Percentiles rank a stretch among this genome's conserved stretches.
These are phyloP conservation scores for Agrochola circellaris DNA, from an alignment of 2,888 invertebrate genomes.

Conservation along the genomic window DNA sequence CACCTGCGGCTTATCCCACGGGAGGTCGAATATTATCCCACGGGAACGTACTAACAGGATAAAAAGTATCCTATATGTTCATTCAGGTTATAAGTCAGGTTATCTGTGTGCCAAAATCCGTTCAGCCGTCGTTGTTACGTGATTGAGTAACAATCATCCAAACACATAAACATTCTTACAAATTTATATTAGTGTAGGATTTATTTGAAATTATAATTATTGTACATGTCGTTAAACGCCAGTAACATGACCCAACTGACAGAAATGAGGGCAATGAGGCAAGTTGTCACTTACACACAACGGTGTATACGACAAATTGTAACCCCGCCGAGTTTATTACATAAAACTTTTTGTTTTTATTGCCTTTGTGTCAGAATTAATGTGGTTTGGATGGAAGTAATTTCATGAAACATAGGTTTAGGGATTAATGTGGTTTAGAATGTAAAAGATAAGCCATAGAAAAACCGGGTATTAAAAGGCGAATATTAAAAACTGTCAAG, in stretches of 20 bases:
- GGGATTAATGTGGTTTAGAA: neutral
- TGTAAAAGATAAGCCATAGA: neutral
- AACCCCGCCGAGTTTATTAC: slow-evolving; percentile 4
- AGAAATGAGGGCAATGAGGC: slow-evolving; percentile 37
- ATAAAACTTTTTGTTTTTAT: slow-evolving; percentile 39
- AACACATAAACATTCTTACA: neutral
- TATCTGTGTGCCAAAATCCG: too few relatives aligned
- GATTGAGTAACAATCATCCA: too few relatives aligned
- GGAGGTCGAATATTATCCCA: too few relatives aligned
- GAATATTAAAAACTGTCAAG: neutral
- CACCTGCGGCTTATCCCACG: too few relatives aligned
- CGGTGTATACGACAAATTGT: slow-evolving; percentile 43
- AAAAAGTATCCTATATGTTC: too few relatives aligned
- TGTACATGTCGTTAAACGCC: neutral
- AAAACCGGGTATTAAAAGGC: neutral
- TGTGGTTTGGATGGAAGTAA: slow-evolving; percentile 1
- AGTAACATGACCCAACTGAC: slow-evolving; percentile 7
- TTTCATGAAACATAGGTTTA: neutral
- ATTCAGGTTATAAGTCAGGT: too few relatives aligned
- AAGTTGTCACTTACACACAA: slow-evolving; percentile 37
- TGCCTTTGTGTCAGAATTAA: neutral
- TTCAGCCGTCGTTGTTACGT: too few relatives aligned
- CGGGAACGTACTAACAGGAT: too few relatives aligned
- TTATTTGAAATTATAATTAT: neutral
- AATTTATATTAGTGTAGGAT: neutral